Evolutionary conservation across 1,140 invertebrate genomes (phyloP).

Genomic region (Paraescarpia echinospica): DNA sequence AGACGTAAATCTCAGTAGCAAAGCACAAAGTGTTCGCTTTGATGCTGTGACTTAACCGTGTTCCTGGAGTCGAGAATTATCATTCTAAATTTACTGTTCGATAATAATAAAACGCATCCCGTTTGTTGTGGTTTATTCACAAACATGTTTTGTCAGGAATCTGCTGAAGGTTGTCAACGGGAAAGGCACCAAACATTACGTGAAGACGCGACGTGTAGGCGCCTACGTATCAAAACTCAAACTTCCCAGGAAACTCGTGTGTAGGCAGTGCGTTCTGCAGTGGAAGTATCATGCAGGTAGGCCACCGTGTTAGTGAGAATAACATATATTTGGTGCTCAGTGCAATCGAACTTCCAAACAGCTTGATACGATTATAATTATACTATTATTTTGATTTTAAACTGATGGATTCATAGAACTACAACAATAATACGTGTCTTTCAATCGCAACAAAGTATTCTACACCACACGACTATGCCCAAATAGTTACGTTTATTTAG

Average conservation of each 20-base stretch:
- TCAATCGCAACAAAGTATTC: too few species aligned
- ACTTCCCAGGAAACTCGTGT: conserved; percentile 43
- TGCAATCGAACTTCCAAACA: background rate
- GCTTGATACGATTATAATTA: background rate
- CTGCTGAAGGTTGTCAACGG: conserved; percentile 60
- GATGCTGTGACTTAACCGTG: too few species aligned
- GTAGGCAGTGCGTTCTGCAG: conserved; percentile 49
- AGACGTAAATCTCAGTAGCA: too few species aligned
- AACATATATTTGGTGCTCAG: background rate
- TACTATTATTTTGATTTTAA: background rate
- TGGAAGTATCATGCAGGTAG: conserved; percentile 56
- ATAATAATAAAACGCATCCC: too few species aligned
- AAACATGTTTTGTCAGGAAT: conserved; percentile 35
- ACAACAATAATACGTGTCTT: too few species aligned
- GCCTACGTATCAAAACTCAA: conserved; percentile 32
- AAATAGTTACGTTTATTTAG: background rate
- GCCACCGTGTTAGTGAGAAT: background rate
- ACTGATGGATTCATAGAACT: background rate
- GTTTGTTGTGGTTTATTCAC: too few species aligned
- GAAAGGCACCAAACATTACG: conserved; percentile 37
- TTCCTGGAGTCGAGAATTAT: too few species aligned
- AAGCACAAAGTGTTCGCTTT: too few species aligned
- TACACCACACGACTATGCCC: too few species aligned
- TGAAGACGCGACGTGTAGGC: background rate
- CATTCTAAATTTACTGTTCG: too few species aligned